Base-by-base conservation (phyloP, 2,888 invertebrate genomes). In the Caenorhabditis sp. region DNA sequence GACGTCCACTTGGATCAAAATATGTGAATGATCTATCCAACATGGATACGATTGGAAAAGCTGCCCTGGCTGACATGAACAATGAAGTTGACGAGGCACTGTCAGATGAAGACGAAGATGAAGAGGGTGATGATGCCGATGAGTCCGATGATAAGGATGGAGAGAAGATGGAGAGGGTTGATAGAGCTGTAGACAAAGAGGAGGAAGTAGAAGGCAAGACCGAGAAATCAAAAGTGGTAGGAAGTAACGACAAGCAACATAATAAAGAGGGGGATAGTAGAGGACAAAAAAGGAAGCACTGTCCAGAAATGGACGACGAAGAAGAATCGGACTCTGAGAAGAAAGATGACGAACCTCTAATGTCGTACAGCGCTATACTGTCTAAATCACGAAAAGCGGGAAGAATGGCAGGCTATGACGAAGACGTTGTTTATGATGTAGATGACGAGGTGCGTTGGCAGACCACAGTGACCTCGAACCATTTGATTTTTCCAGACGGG, bases 31-130 rank as follows among this genome's bases (percentile, higher is more conserved):
- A 86, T 44, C 47, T 88, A 49, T 84, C 83, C 2, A 82, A 85
- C 58, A 83, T 87, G 38, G 82, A 81, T 59, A 82, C 84, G 0
- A 85, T 89, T 54, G 83, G 84, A 10, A 86, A 86, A 49, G 80
- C 84, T 10, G 82, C 79, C 2, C 38, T 88, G 31, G 59, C 70
- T 38, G 82, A 86, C 49, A 90, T 90, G 90, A 85, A 82, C n/a
- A 47, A 84, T 76, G 74, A 88, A 80, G 86, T 89, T 22, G 87
- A 88, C 49, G 89, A 86, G 56, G 86, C 87, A 12, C 66, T 89
- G n/a, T 88, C 87, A 14, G 86, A 85, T 35, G 89, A 86, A 24
- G 88, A 87, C 26, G 87, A 88, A n/a, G 86, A 83, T 26, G 88
- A 86, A 10, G 82, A 79, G 0, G 85, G 51, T 31, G 88, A 85